Evolutionary conservation across 2,113 vertebrate species (phyloP).

Genomic region (Sterrhoptilus dennistouni): DNA sequence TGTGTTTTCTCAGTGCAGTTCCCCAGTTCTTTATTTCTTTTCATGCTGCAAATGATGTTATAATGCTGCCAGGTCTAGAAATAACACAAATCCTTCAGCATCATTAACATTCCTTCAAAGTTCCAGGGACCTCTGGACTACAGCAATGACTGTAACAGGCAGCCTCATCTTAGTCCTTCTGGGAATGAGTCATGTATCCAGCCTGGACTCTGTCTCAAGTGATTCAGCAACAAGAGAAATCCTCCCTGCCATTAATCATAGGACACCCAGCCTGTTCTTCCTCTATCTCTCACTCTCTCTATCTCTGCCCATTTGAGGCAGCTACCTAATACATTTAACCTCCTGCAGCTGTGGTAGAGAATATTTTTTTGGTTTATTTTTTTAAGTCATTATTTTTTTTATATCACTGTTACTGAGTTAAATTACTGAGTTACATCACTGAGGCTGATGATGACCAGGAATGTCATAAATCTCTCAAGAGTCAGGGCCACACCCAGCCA

Average conservation of each 20-base stretch:
- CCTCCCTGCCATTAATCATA: not conserved
- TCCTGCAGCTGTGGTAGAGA: not conserved
- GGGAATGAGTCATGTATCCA: not conserved
- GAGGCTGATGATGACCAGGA: not conserved
- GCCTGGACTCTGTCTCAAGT: fast-evolving
- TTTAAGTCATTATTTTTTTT: not conserved
- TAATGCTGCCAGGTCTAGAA: not conserved
- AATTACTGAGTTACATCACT: too few species aligned
- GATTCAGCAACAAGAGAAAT: not conserved
- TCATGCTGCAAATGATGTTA: not conserved
- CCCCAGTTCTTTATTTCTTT: not conserved
- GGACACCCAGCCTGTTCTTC: not conserved
- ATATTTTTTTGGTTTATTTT: not conserved
- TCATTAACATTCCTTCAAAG: not conserved
- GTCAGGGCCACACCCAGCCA: not conserved
- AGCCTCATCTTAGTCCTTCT: not conserved
- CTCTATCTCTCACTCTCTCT: not conserved
- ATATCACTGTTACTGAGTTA: not conserved
- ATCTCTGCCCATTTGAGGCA: not conserved
- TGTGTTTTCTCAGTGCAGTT: not conserved
- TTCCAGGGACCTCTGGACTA: not conserved
- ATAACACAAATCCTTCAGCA: not conserved
- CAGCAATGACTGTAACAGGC: not conserved
- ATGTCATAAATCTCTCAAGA: not conserved
- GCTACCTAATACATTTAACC: not conserved